Evolutionary conservation across 2,888 invertebrate genomes (phyloP), one percentile per base, ranked within the genome.

Genomic region (Eremobia ochroleuca): DNA sequence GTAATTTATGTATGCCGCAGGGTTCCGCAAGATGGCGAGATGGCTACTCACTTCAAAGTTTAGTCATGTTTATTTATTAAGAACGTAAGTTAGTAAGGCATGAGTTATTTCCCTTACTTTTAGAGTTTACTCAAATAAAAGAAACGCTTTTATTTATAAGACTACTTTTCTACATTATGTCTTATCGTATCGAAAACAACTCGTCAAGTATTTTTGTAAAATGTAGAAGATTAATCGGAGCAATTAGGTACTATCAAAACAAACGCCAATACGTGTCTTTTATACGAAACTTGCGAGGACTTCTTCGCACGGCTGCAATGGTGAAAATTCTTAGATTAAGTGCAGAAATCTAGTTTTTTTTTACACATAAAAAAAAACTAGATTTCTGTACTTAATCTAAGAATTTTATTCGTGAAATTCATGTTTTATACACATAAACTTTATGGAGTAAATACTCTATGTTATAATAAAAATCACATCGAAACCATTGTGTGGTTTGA

Each of bases 1-100:
- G 58, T 72, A 65, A 73, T 71, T 71, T 85, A 82, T 77, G 66
- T 70, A 58, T 70, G 77, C 70, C 83, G 65, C 59, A 71, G 71
- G 61, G 71, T 28, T 61, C 46, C 59, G 79, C 68, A 68, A 68
- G 58, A 77, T 59, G 76, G 43, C 28, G 52, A 77, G 68, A 77
- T 65, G 76, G 37, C n/a, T 31, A 28, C n/a, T 49, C 15, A 43
- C 64, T 77, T 34, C 62, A 64, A 80, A 83, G 64, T 52, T 79
- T 77, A 64, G 77, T 40, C 28, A 28, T 43, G 58, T 21, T 49
- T 77, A 58, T 21, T 58, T 55, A 77, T 64, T 68, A 15, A 25
- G 52, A 52, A 31, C 5, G 15, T 34, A 25, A 40, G 4, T 43
- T 25, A 4, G 15, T 55, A 37, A 1, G 2, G 21, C 71, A n/a